Conservation (phyloP, 2,113 vertebrate genomes). For the Apaloderma vittatum region DNA sequence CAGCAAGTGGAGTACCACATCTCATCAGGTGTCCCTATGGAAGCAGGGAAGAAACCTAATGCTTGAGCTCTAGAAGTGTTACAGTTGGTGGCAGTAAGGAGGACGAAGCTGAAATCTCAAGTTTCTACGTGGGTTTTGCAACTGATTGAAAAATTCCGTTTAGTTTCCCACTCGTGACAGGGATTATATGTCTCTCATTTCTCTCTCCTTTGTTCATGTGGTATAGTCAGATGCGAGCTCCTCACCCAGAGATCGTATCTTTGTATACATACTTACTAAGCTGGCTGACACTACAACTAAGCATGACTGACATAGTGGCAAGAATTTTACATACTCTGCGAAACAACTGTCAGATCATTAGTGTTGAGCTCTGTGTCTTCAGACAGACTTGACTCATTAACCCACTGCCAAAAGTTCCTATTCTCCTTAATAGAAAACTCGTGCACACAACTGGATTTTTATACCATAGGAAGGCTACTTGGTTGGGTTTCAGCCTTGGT, state of each 20-base stretch:
- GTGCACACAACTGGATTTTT: neutral
- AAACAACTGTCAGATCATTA: slow-evolving; percentile 36
- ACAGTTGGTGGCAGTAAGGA: neutral
- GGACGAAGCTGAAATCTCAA: neutral
- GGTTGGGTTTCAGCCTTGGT: neutral
- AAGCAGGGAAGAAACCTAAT: neutral
- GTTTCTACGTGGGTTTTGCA: neutral
- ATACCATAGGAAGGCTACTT: neutral
- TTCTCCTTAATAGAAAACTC: neutral
- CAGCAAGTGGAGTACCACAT: neutral
- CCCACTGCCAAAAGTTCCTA: neutral
- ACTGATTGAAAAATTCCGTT: neutral
- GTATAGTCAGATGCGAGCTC: neutral
- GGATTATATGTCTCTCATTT: neutral
- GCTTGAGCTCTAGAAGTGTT: neutral
- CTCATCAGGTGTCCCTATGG: neutral
- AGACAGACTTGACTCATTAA: slow-evolving; percentile 24
- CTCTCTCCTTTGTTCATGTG: neutral
- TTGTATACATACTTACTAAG: neutral
- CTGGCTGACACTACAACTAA: neutral
- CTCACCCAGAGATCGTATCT: neutral
- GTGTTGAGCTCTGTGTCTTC: neutral
- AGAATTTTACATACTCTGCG: neutral
- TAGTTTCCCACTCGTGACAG: neutral
- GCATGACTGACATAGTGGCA: neutral